These are phyloP conservation scores for Onychorhynchus coronatus DNA, from an alignment of 2,113 vertebrate species.

Conservation along the genomic window DNA sequence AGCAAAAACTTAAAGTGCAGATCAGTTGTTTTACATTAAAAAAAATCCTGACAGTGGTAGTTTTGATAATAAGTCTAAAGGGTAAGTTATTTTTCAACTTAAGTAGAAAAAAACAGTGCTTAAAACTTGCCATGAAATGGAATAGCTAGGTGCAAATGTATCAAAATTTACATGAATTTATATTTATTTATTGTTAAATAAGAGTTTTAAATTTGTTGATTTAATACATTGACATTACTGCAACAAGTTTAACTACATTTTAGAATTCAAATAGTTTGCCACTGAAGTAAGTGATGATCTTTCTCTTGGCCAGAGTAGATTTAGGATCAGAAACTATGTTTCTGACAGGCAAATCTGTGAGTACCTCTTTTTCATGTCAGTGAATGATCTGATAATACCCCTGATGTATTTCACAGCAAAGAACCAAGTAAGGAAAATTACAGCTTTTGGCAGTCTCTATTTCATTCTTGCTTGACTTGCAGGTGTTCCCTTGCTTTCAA, in stretches of 20 bases:
- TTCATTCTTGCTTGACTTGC: conserved; percentile 21
- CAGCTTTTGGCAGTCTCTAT: neutral
- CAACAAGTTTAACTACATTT: neutral
- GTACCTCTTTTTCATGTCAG: neutral
- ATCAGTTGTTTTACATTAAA: neutral
- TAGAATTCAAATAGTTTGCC: neutral
- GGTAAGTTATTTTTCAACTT: neutral
- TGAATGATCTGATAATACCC: neutral
- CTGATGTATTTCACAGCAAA: neutral
- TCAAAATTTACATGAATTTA: neutral
- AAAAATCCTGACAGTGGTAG: neutral
- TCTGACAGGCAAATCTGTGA: neutral
- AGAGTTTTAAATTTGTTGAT: neutral
- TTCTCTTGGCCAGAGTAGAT: neutral
- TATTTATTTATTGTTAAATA: neutral
- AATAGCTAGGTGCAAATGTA: neutral
- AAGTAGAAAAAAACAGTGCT: neutral
- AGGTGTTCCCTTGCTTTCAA: conserved; percentile 48
- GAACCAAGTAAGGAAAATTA: neutral
- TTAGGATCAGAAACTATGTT: neutral
- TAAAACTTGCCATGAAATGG: neutral
- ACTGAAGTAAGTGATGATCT: neutral
- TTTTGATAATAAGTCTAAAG: neutral
- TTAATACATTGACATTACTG: neutral
- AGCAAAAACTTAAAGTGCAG: neutral